Conservation (phyloP, 2,113 vertebrate species). For the Motacilla alba region DNA sequence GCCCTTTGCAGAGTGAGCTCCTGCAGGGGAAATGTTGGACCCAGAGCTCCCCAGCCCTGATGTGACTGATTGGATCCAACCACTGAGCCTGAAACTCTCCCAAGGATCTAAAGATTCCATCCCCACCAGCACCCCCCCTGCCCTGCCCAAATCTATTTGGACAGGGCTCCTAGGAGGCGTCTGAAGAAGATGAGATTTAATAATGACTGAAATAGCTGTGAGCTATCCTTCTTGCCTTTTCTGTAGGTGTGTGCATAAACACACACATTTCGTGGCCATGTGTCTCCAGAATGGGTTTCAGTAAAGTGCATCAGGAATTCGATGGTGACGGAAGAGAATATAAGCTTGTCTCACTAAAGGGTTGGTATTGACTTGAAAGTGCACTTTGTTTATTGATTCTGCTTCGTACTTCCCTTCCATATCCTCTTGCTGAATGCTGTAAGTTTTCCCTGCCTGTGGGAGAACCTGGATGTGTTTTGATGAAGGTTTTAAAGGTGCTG, state of each 20-base stretch:
- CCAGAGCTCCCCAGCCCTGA: not conserved
- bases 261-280: not conserved
- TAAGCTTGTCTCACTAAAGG: not conserved
- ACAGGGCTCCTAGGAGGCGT: not conserved
- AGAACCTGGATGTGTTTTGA: not conserved
- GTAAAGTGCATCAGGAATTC: not conserved
- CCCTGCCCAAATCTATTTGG: not conserved
- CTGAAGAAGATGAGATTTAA: not conserved
- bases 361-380: not conserved
- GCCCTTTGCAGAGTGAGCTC: not conserved
- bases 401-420: not conserved
- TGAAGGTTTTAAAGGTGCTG: not conserved
- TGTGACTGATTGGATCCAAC: not conserved
- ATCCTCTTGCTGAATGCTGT: not conserved
- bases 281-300: not conserved
- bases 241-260: accelerated
- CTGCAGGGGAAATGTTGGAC: not conserved
- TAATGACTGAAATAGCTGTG: not conserved
- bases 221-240: not conserved
- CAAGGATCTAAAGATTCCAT: not conserved
- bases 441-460: not conserved
- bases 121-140: accelerated
- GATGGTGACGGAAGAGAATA: not conserved
- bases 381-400: not conserved
- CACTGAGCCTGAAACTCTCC: not conserved